Base-by-base conservation (phyloP, 2,113 vertebrate genomes). In the Pimephales promelas region DNA sequence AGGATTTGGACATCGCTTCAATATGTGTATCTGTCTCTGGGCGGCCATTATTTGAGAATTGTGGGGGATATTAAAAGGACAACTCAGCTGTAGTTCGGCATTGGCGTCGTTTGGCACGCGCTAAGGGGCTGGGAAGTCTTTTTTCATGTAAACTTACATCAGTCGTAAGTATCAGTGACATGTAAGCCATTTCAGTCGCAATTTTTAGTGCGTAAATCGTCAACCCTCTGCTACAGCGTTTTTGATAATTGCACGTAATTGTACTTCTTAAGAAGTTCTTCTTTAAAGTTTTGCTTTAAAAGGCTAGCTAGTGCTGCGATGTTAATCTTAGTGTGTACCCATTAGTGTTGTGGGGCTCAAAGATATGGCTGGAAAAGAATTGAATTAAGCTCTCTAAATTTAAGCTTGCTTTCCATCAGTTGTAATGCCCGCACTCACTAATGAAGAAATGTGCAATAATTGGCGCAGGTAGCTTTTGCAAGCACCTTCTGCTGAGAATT, bases 361-460 rank as follows among this genome's bases (percentile, higher is more conserved):
- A n/a, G 56, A 77, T 59, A 77, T 1, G 54, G 56, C 54, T 24
- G n/a, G 7, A 77, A 77, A 77, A n/a, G 31, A 75, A 75, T 34
- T 54, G 26, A 75, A 54, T 75, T 75, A 56, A 75, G 73, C 73
- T 75, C 28, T 34, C 2, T n/a, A 77, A 59, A 59, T 77, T 77
- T n/a, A 77, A 77, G 34, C 74, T 24, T 36, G 74, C 54, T 59
- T 77, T 75, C 28, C 18, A 59, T 77, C 74, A 77, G 54, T 77
- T 77, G 59, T 77, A 59, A 59, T 77, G 54, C 52, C 74, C 74
- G 16, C 22, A 5, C 54, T 77, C 34, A 43, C 74, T 77, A 77
- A 77, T 77, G 54, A 77, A 77, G 74, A 77, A 77, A 77, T 59
- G 74, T 77, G 74, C 54, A 77, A 77, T 77, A 77, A 77, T 77